Evolutionary conservation across 2,113 vertebrate species (phyloP).

Genomic region (Oreochromis tanganicae): DNA sequence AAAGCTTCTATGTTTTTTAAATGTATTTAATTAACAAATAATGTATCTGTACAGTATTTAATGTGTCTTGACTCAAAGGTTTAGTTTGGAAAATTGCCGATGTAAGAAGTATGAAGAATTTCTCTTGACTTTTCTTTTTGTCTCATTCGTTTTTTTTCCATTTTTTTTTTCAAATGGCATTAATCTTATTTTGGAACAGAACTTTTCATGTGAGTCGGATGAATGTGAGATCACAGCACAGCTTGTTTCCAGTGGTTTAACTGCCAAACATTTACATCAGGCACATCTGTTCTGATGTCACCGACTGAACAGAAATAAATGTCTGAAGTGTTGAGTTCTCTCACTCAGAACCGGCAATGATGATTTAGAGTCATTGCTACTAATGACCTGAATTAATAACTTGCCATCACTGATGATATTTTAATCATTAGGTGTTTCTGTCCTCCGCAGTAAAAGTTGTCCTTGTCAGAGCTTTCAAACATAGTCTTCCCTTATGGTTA

Average conservation of each 20-base stretch:
- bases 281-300: conserved; percentile 51
- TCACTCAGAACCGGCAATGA: not conserved
- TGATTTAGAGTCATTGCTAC: not conserved
- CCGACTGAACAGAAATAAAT: conserved; percentile 37
- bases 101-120: not conserved
- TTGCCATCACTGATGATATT: not conserved
- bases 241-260: not conserved
- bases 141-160: not conserved
- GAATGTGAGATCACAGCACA: conserved; percentile 32
- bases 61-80: not conserved
- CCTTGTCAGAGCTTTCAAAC: not conserved
- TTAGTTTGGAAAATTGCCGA: not conserved
- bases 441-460: not conserved
- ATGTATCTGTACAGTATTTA: not conserved
- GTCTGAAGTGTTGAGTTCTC: conserved; percentile 25
- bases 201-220: not conserved
- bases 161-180: not conserved
- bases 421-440: not conserved
- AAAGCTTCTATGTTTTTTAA: not conserved
- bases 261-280: conserved; percentile 40
- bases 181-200: not conserved
- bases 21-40: conserved; percentile 3
- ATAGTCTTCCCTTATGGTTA: not conserved
- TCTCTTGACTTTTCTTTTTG: not conserved
- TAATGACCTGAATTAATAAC: not conserved